Percentiles rank a stretch among this genome's conserved stretches.
phyloP scores from a whole-genome alignment of 2,797 vertebrate genomes.

The Epinephelus awoara region DNA sequence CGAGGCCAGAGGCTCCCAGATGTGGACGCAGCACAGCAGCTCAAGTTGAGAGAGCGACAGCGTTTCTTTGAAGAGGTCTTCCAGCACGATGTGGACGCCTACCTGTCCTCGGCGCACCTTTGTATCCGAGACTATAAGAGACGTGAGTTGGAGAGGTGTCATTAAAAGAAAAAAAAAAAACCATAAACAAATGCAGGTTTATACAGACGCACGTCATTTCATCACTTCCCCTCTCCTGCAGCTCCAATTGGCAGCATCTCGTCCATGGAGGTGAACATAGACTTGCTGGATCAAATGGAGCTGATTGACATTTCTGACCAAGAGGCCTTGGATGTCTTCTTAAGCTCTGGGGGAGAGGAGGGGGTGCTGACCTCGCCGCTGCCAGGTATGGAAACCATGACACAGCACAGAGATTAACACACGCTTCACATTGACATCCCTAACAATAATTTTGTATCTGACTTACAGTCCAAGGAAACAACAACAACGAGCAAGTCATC shows the following conservation, averaged over 20 bases:
- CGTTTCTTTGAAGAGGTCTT: constrained; percentile 98
- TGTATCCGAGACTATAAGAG: constrained; percentile 91
- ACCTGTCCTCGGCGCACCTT: constrained; percentile 92
- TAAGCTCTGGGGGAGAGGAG: constrained; percentile 89
- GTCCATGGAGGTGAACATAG: constrained; percentile 98
- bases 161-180: background rate
- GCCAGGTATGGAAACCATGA: constrained; percentile 81
- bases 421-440: accelerated
- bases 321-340: constrained; percentile 94
- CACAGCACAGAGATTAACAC: background rate
- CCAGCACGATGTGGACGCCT: constrained; percentile 95
- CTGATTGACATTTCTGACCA: constrained; percentile 93
- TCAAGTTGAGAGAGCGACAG: constrained; percentile 92
- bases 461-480: constrained; percentile 62
- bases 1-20: constrained; percentile 84
- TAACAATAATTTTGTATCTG: constrained; percentile 7
- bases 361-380: constrained; percentile 77
- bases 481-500: constrained; percentile 70
- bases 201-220: background rate
- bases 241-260: constrained; percentile 90
- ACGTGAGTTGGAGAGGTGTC: constrained; percentile 84
- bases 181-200: background rate
- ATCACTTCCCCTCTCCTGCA: constrained; percentile 32
- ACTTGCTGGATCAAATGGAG: constrained; percentile 96
- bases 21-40: constrained; percentile 89